These are phyloP conservation scores for Lampropteryx suffumata DNA, from an alignment of 2,888 invertebrate species.

Conservation along the genomic window DNA sequence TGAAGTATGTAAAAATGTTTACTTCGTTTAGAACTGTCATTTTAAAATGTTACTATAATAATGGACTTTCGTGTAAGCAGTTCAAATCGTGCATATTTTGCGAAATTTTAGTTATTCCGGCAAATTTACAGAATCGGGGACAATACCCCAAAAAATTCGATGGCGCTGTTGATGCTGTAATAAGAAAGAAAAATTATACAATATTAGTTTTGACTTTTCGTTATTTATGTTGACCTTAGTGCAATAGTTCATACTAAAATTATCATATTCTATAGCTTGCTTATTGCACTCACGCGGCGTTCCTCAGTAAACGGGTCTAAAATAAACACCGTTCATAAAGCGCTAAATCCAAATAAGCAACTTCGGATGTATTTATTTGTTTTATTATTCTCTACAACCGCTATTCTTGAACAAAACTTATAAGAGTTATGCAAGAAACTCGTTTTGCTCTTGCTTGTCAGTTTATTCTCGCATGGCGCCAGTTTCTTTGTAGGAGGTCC, in stretches of 20 bases:
- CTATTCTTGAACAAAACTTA: constrained; percentile 25
- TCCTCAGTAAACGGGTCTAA: constrained; percentile 32
- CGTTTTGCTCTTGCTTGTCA: constrained; percentile 10
- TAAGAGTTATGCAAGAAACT: constrained; percentile 22
- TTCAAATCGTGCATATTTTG: too few relatives aligned
- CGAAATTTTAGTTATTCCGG: too few relatives aligned
- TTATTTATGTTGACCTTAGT: too few relatives aligned
- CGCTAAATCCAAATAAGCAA: constrained; percentile 47
- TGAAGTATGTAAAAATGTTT: too few relatives aligned
- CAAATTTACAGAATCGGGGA: too few relatives aligned
- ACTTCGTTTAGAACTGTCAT: too few relatives aligned
- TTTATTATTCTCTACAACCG: constrained; percentile 23
- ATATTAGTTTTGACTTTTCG: too few relatives aligned
- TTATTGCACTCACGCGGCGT: constrained; percentile 3
- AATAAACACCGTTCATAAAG: constrained; percentile 52
- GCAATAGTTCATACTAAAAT: neutral
- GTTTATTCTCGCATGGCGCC: constrained; percentile 7
- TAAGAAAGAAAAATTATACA: too few relatives aligned
- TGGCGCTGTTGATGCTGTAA: too few relatives aligned
- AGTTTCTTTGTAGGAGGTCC: neutral
- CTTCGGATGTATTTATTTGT: constrained; percentile 33
- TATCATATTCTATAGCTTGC: constrained; percentile 1
- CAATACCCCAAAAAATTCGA: too few relatives aligned
- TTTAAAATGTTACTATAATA: too few relatives aligned
- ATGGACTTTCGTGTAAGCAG: too few relatives aligned